These are phyloP conservation scores for Lonchura striata DNA, from an alignment of 2,113 vertebrate species.

Conservation along the genomic window DNA sequence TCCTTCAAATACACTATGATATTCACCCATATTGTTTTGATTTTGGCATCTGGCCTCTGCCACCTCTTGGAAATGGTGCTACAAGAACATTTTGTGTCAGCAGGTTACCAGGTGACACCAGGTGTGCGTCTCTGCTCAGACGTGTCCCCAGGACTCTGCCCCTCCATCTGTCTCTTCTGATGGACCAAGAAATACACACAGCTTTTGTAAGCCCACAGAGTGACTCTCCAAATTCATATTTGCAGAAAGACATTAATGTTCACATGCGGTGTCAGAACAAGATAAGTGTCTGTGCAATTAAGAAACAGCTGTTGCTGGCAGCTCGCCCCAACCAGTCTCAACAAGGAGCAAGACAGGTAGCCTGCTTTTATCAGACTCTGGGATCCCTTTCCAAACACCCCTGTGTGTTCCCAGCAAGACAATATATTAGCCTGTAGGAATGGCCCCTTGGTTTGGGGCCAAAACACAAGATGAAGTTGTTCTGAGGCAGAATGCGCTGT, in stretches of 20 bases:
- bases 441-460: neutral
- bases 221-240: neutral
- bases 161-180: neutral
- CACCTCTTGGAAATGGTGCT: neutral
- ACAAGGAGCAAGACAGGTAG: slow-evolving; percentile 34
- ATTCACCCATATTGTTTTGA: neutral
- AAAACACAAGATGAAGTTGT: neutral
- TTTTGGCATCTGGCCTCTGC: neutral
- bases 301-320: slow-evolving; percentile 50
- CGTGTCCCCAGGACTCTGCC: neutral
- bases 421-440: slow-evolving; percentile 17
- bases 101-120: neutral
- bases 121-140: neutral
- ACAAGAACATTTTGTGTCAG: neutral
- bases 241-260: slow-evolving; percentile 18
- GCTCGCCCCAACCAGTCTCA: neutral
- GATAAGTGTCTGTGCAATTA: slow-evolving; percentile 51
- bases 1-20: neutral
- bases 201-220: neutral
- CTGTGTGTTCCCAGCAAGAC: neutral
- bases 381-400: neutral
- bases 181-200: neutral
- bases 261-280: slow-evolving; percentile 36
- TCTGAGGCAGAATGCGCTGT: neutral
- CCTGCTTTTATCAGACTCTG: neutral